A percentile compares a stretch with the other conserved stretches of the same genome.
Evolutionary conservation across 2,888 invertebrate genomes (phyloP).

Genomic region (Eugnorisma glareosa): DNA sequence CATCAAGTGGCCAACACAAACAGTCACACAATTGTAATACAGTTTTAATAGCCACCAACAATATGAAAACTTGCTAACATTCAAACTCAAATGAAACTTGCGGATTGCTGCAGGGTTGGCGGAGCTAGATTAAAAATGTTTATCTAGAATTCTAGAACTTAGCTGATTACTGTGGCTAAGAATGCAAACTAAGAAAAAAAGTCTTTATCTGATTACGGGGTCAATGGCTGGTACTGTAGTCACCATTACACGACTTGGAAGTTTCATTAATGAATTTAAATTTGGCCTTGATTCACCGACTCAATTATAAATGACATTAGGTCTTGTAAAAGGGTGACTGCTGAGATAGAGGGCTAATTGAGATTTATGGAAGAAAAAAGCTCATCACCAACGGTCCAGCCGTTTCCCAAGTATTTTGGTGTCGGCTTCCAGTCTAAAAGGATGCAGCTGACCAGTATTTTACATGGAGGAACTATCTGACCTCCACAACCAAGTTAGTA

Average conservation of each 20-base stretch:
- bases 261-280: not conserved
- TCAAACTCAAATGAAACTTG: constrained; percentile 52
- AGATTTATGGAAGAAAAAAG: not conserved
- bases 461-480: too few species aligned
- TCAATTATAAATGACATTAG: not conserved
- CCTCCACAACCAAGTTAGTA: too few species aligned
- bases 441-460: too few species aligned
- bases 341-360: not conserved
- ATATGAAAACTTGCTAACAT: constrained; percentile 54
- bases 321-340: not conserved
- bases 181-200: not conserved
- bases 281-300: not conserved
- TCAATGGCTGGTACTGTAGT: not conserved
- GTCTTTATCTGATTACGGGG: not conserved
- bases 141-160: constrained; percentile 17
- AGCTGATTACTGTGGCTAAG: not conserved
- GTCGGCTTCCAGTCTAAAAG: too few species aligned
- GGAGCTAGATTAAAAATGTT: constrained; percentile 18
- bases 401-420: not conserved
- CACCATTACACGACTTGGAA: not conserved
- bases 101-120: constrained; percentile 14
- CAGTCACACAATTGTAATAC: constrained; percentile 34
- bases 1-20: constrained; percentile 29
- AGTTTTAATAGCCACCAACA: constrained; percentile 49
- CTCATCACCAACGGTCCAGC: not conserved